phyloP scores from a whole-genome alignment of 2,797 vertebrate species.

The Chromobotia macracanthus region DNA sequence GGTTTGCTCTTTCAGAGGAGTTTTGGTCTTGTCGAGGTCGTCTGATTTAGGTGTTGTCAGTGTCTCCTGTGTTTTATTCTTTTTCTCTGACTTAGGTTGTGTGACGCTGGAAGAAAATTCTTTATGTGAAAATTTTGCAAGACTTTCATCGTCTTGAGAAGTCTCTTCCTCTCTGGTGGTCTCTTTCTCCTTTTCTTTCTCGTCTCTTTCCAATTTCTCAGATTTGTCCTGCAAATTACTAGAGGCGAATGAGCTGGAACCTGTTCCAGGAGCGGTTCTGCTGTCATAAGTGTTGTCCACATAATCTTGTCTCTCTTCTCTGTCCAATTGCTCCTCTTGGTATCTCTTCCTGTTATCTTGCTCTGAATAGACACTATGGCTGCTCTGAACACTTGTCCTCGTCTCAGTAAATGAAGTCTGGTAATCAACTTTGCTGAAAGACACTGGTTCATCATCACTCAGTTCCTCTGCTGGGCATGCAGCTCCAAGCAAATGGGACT shows the following conservation, averaged over 20 bases:
- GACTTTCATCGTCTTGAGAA: conserved; percentile 26
- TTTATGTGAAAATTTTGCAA: conserved; percentile 40
- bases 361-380: conserved; percentile 68
- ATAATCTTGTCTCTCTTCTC: conserved; percentile 83
- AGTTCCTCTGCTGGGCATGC: conserved; percentile 69
- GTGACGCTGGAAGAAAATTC: conserved; percentile 15
- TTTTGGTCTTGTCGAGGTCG: conserved; percentile 21
- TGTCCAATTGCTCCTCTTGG: conserved; percentile 74
- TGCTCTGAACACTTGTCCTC: conserved; percentile 67
- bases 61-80: conserved; percentile 29
- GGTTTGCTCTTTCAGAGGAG: conserved; percentile 25
- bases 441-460: conserved; percentile 75
- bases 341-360: conserved; percentile 72
- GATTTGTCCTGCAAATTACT: conserved; percentile 75
- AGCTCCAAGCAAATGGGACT: conserved; percentile 64
- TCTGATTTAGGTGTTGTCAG: conserved; percentile 17
- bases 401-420: conserved; percentile 69
- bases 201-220: conserved; percentile 76
- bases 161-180: conserved; percentile 43
- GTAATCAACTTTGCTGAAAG: conserved; percentile 72
- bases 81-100: conserved; percentile 40
- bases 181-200: conserved; percentile 70
- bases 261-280: conserved; percentile 69
- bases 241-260: conserved; percentile 62
- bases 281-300: conserved; percentile 85